Conservation (phyloP, 1,140 invertebrate genomes). For the Calosoma granatense region DNA sequence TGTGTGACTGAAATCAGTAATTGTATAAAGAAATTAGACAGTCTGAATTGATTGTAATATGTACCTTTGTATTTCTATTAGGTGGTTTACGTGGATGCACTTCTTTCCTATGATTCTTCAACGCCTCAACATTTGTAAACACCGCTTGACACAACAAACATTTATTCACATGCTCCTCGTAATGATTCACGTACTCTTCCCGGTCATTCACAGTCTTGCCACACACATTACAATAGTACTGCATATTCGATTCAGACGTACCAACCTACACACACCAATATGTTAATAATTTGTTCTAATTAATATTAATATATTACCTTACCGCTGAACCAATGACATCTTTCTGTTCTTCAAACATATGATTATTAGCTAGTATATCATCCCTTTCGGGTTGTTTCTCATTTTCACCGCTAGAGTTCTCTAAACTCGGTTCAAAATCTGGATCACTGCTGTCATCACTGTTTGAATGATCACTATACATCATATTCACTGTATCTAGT, state of each 20-base stretch:
- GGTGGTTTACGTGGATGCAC: slow-evolving; percentile 21
- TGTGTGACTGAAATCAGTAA: neutral
- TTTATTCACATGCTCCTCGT: slow-evolving; percentile 41
- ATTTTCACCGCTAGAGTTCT: neutral
- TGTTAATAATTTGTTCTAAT: too few relatives aligned
- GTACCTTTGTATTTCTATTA: neutral
- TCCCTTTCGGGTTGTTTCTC: too few relatives aligned
- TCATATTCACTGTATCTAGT: slow-evolving; percentile 15
- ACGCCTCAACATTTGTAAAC: slow-evolving; percentile 37
- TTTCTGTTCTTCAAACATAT: slow-evolving; percentile 12
- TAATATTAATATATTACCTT: too few relatives aligned
- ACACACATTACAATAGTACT: slow-evolving; percentile 42
- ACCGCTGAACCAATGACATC: neutral
- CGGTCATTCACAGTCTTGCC: slow-evolving; percentile 38
- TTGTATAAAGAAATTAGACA: neutral
- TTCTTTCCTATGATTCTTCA: slow-evolving; percentile 35
- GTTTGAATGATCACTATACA: slow-evolving; percentile 5
- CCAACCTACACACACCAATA: slow-evolving; percentile 13
- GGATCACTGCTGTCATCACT: neutral
- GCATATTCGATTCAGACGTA: slow-evolving; percentile 6
- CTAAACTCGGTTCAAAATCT: slow-evolving; percentile 11
- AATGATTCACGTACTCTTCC: slow-evolving; percentile 37
- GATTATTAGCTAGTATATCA: slow-evolving; percentile 6
- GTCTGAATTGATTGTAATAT: neutral
- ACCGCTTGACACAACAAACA: slow-evolving; percentile 35